Base-by-base conservation (phyloP, 2,113 vertebrate species). In the Reinhardtius hippoglossoides region DNA sequence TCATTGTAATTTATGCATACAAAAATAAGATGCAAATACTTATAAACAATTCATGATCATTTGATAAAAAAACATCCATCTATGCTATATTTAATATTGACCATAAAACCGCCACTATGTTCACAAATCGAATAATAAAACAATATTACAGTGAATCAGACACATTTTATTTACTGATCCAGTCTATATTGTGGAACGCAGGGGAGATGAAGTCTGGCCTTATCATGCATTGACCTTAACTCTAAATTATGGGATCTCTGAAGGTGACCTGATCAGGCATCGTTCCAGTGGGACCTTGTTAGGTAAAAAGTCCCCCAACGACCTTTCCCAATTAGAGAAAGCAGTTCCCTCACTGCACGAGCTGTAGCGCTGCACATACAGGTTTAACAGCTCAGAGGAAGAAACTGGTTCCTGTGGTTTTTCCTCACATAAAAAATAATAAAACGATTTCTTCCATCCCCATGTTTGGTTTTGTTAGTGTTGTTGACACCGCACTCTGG, bases 251-350 rank as follows among this genome's bases (percentile, higher is more conserved):
- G 37, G 72, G 54, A 31, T 73, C 71, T 71, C 80, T 66, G 63
- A 86, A 66, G 46, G 80, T 74, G 86, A 81, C 65, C 79, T 71
- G 64, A 76, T 68, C 83, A 71, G 54, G 8, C 26, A 23, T 62
- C 44, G 69, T 63, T 83, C 74, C 80, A 44, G 14, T 60, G 70
- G 83, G 78, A 71, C 56, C 73, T 72, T 78, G 66, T 77, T 76
- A 58, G 58, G 62, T 75, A 67, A 82, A 73, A 82, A 31, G 75
- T 60, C 67, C 55, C 58, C 69, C 71, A 64, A 66, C 74, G 31
- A 84, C 73, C 57, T 74, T 54, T 82, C n/a, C 40, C 52, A 3
- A 18, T 65, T 8, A 56, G 27, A 50, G 52, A 63, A 24, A 21
- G 48, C 55, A 35, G 27, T 12, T 50, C 37, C 15, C 13, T 63